A percentile compares a stretch with the other conserved stretches of the same genome.
These are phyloP conservation scores for Caenorhabditis brenneri DNA, from an alignment of 1,140 invertebrate species.

Conservation along the genomic window DNA sequence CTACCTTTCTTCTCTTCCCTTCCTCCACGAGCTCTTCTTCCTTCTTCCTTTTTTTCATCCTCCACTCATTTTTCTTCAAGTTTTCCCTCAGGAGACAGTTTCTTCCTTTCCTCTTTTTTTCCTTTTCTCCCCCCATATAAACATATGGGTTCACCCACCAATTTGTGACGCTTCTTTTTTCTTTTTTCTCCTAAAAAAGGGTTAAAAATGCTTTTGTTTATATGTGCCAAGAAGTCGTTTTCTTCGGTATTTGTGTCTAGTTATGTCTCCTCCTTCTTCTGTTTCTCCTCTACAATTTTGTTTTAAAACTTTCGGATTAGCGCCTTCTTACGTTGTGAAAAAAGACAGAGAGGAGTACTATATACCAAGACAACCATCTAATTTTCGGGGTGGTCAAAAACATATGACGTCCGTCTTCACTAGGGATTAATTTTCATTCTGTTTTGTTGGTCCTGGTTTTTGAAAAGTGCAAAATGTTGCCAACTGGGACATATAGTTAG, in stretches of 20 bases:
- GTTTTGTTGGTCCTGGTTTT: not conserved
- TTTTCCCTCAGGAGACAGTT: conserved; percentile 12
- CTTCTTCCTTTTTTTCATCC: not conserved
- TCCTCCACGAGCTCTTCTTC: not conserved
- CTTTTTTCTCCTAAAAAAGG: not conserved
- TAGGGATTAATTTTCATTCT: not conserved
- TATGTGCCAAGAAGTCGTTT: conserved; percentile 11
- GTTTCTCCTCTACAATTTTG: not conserved
- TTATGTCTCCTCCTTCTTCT: not conserved
- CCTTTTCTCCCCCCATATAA: not conserved
- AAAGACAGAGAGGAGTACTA: not conserved
- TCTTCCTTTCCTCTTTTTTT: not conserved
- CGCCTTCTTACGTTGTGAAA: not conserved
- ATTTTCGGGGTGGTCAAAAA: not conserved
- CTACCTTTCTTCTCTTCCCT: not conserved
- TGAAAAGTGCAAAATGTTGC: not conserved
- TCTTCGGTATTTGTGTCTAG: conserved; percentile 20
- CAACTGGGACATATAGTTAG: no score
- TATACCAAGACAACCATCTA: not conserved
- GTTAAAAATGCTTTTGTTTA: conserved; percentile 33
- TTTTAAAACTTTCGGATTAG: conserved; percentile 38
- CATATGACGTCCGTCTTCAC: not conserved
- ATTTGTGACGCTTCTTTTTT: not conserved
- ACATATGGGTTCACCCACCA: not conserved
- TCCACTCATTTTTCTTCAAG: not conserved